Base-by-base conservation (phyloP, 2,888 invertebrate species). In the Troides aeacus region DNA sequence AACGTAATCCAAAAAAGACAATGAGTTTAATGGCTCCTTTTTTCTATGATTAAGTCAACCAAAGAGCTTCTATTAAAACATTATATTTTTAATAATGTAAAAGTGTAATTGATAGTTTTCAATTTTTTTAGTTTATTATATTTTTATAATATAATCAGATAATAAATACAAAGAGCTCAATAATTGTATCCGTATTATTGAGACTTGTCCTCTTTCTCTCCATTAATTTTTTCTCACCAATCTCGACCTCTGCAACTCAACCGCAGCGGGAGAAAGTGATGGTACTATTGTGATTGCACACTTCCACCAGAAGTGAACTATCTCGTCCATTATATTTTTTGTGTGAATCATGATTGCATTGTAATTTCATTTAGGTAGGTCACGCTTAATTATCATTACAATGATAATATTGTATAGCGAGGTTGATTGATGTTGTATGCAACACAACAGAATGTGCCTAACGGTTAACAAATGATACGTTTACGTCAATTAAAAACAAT, bases 181-280 rank as follows among this genome's bases (percentile, higher is more conserved):
- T 46, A 15, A 15, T 46, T 46, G 15, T 46, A 46, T 4, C 15
- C 15, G 15, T 46, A 46, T 46, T 46, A 4, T 53, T 53, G 5
- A n/a, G 53, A n/a, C 53, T n/a, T 53, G 53, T 53, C 53, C 10
- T 15, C 61, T 61, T 53, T 46, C 66, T 36, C 24, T 60, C n/a
- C 57, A 23, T 21, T n/a, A 39, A 10, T 58, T 42, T 58, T 46
- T n/a, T 24, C 23, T 12, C 23, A 10, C n/a, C 23, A 8, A 10
- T 23, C 57, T 17, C 59, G 60, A 60, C 60, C 61, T 60, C 61
- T 53, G 39, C 21, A 53, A 60, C 60, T 21, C 65, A 36, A 23
- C 66, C 50, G 66, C 23, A 66, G 62, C 66, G 58, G 66, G 69
- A 70, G 69, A 70, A 70, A 70, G 70, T 66, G 66, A n/a, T 21